phyloP scores from a whole-genome alignment of 2,113 vertebrate species.

The Lipotes vexillifer region DNA sequence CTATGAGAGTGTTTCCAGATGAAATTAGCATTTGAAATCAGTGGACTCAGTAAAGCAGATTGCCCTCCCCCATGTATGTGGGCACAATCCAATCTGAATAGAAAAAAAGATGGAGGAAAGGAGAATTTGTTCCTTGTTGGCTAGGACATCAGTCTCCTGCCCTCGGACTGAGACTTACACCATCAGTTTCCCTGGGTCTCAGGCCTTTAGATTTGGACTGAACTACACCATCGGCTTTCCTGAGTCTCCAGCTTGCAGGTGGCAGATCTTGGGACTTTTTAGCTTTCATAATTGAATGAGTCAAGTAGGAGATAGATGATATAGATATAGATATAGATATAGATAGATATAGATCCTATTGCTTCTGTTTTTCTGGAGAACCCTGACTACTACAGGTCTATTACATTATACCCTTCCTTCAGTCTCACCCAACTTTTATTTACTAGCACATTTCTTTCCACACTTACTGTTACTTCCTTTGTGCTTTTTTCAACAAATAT shows the following conservation, averaged over 20 bases:
- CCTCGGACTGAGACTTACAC: neutral
- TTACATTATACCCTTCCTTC: neutral
- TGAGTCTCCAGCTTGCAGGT: neutral
- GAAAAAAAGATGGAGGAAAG: neutral
- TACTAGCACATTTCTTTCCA: neutral
- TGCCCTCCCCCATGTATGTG: neutral
- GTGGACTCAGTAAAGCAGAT: neutral
- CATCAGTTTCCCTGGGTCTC: neutral
- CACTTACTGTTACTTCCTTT: neutral
- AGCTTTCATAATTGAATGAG: neutral
- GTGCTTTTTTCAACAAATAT: conserved; percentile 19
- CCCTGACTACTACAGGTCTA: neutral
- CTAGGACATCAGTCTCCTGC: neutral
- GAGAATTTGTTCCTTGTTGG: neutral
- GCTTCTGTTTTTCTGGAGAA: neutral
- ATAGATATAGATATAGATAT: neutral
- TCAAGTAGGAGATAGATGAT: neutral
- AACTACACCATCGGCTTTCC: neutral
- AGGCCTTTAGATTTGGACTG: neutral
- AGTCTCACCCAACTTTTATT: neutral
- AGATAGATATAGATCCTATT: neutral
- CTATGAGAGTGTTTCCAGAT: neutral
- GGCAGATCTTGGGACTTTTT: neutral
- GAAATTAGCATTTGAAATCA: neutral
- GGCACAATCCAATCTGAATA: neutral